Conservation (phyloP, 2,888 invertebrate genomes). For the Petrolisthes cinctipes region DNA sequence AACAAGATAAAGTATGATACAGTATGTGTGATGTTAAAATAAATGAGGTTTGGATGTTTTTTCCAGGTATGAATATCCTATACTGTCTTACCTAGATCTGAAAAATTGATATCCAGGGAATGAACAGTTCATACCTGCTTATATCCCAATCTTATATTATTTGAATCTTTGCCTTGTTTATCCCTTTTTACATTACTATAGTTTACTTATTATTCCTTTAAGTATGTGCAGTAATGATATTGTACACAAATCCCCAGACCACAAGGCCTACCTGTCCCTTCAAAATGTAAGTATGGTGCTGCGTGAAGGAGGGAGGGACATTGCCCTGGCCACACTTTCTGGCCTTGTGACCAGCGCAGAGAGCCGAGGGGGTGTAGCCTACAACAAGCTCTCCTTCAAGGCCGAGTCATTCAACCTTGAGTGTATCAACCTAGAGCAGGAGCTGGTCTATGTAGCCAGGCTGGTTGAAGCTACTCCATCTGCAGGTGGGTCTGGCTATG, state of each 20-base stretch:
- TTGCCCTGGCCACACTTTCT: conserved; percentile 56
- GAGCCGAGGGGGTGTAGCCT: conserved; percentile 54
- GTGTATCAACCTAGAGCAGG: conserved; percentile 63
- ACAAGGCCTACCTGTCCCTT: conserved; percentile 61
- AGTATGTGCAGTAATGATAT: neutral
- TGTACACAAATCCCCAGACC: conserved; percentile 44
- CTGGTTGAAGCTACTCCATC: conserved; percentile 57
- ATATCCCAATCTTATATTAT: no score
- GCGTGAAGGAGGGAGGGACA: conserved; percentile 52
- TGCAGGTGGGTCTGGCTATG: conserved; percentile 47
- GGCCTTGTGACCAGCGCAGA: conserved; percentile 63
- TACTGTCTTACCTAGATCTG: no score
- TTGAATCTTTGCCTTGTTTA: no score
- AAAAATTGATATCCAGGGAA: no score
- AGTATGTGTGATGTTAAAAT: no score
- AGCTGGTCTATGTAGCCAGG: conserved; percentile 60
- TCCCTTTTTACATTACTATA: no score
- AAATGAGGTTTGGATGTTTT: no score
- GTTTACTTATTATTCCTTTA: conserved; percentile 4
- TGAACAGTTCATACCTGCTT: no score
- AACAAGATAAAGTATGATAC: no score
- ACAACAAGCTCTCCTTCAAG: conserved; percentile 61
- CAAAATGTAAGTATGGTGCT: conserved; percentile 59
- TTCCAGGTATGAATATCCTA: no score
- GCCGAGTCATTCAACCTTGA: conserved; percentile 62